A percentile compares a stretch with the other conserved stretches of the same genome.
These are phyloP conservation scores for Trichogramma evanescens DNA, from an alignment of 2,888 invertebrate species.

Conservation along the genomic window DNA sequence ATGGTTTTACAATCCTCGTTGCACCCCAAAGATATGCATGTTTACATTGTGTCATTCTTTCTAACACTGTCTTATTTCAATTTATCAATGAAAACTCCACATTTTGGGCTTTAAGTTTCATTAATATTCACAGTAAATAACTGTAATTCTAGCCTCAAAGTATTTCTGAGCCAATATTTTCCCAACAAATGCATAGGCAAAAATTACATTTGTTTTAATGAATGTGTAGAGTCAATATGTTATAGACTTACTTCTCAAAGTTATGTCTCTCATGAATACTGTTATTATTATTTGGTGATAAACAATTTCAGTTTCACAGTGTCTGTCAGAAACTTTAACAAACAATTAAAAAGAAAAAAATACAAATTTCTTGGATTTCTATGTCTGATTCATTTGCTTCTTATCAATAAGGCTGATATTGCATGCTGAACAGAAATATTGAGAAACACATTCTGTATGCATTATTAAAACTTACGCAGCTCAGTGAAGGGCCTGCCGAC, in stretches of 20 bases:
- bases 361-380: conserved; percentile 88
- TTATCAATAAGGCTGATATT: conserved; percentile 26
- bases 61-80: conserved; percentile 56
- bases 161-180: conserved; percentile 78
- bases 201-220: conserved; percentile 62
- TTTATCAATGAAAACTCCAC: conserved; percentile 61
- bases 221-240: conserved; percentile 33
- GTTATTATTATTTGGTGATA: conserved; percentile 73
- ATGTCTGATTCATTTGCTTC: conserved; percentile 50
- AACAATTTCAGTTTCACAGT: conserved; percentile 64
- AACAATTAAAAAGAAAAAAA: conserved; percentile 56
- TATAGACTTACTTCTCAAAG: conserved; percentile 72
- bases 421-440: no score
- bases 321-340: conserved; percentile 51
- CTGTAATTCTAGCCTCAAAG: conserved; percentile 65
- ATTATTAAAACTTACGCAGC: no score
- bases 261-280: conserved; percentile 79
- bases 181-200: conserved; percentile 74
- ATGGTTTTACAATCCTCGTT: conserved; percentile 61
- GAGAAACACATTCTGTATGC: no score
- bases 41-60: conserved; percentile 61
- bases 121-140: conserved; percentile 50
- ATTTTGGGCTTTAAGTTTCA: conserved; percentile 53
- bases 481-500: no score
- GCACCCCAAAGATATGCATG: conserved; percentile 53